phyloP scores from a whole-genome alignment of 1,140 invertebrate species.

The Coptotermes formosanus region DNA sequence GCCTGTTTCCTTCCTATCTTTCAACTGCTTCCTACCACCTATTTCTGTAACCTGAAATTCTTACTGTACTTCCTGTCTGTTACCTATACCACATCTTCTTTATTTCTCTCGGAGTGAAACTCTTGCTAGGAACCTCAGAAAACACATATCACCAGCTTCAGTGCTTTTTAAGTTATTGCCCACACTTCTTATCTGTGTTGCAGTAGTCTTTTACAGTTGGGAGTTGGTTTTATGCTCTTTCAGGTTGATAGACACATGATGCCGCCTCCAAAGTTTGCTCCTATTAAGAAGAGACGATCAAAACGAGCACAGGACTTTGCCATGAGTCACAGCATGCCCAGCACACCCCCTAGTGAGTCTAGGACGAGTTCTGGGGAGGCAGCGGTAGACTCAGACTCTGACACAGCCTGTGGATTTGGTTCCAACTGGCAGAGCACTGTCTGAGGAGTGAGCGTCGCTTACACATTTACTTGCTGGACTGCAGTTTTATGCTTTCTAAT shows the following conservation, averaged over 20 bases:
- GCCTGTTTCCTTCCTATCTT: too few species aligned
- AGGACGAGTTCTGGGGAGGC: constrained; percentile 58
- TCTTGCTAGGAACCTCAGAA: too few species aligned
- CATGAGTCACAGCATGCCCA: constrained; percentile 44
- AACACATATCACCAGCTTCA: too few species aligned
- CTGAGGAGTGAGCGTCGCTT: neutral
- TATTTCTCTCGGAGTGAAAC: too few species aligned
- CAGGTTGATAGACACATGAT: constrained; percentile 56
- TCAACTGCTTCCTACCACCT: too few species aligned
- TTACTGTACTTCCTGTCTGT: too few species aligned
- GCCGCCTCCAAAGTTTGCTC: constrained; percentile 66
- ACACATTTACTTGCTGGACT: too few species aligned
- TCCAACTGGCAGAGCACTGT: constrained; percentile 59
- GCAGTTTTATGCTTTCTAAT: too few species aligned
- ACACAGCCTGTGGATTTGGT: constrained; percentile 78
- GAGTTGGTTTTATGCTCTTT: constrained; percentile 30
- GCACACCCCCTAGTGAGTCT: constrained; percentile 48
- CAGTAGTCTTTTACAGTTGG: neutral
- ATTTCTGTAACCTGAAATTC: too few species aligned
- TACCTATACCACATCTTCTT: too few species aligned
- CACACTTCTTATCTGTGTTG: neutral
- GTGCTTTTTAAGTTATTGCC: neutral
- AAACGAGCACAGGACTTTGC: constrained; percentile 59
- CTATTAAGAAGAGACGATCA: constrained; percentile 60
- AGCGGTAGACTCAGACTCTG: constrained; percentile 69